These are phyloP conservation scores for Bergia sp. DNA, from an alignment of 92 coral and sea anemone genomes.

Conservation along the genomic window DNA sequence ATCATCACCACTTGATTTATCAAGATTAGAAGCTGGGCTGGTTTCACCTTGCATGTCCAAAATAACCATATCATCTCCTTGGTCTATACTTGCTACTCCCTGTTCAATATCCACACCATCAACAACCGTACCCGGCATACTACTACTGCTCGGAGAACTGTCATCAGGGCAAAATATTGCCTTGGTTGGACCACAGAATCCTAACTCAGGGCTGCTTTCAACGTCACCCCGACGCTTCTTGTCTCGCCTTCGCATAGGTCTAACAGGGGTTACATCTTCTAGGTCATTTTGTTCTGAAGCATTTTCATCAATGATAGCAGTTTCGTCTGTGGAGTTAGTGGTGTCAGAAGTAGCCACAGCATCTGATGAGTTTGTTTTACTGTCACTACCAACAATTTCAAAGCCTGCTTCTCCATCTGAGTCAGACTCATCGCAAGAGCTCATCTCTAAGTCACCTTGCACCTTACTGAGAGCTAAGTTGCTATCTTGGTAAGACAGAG, in stretches of 20 bases:
- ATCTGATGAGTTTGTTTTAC: constrained; percentile 15
- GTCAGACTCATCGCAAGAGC: constrained; percentile 72
- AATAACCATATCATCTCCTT: constrained; percentile 82
- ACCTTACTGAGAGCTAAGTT: constrained; percentile 68
- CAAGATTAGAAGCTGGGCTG: constrained; percentile 12
- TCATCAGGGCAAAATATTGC: constrained; percentile 35
- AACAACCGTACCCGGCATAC: constrained; percentile 60
- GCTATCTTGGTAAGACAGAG: constrained; percentile 70
- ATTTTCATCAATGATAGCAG: background rate
- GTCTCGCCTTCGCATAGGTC: constrained; percentile 38
- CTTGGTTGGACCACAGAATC: constrained; percentile 5
- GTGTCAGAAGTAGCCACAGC: constrained; percentile 13
- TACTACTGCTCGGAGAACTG: constrained; percentile 30
- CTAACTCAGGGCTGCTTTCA: constrained; percentile 1
- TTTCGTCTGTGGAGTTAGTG: background rate
- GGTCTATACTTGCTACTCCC: constrained; percentile 71
- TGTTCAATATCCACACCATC: constrained; percentile 80
- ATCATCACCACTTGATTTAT: background rate
- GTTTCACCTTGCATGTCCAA: constrained; percentile 71
- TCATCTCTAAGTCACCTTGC: constrained; percentile 75
- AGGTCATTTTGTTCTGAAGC: background rate
- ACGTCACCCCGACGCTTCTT: background rate
- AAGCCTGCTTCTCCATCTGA: constrained; percentile 71
- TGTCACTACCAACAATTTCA: constrained; percentile 54
- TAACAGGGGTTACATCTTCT: constrained; percentile 32